Evolutionary conservation across 2,113 vertebrate species (phyloP).

Genomic region (Catharus bicknelli): DNA sequence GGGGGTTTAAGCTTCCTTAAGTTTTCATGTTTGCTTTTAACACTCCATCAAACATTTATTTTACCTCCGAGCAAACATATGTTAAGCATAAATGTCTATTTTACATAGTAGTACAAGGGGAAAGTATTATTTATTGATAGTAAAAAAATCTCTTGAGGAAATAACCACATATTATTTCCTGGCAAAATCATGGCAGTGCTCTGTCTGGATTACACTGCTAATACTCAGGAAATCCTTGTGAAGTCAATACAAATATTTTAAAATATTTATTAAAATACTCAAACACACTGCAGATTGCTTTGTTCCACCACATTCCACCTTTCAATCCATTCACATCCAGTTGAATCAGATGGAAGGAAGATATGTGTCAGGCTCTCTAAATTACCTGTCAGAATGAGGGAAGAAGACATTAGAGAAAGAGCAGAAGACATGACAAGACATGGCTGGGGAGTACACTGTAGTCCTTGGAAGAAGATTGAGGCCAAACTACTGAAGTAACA

Average conservation of each 20-base stretch:
- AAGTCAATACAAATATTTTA: not conserved
- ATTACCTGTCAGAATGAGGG: constrained; percentile 59
- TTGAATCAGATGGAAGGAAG: constrained; percentile 26
- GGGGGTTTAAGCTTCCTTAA: not conserved
- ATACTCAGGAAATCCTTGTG: not conserved
- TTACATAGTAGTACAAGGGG: not conserved
- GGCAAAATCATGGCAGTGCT: not conserved
- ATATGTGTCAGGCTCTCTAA: constrained; percentile 34
- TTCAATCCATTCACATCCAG: constrained; percentile 13
- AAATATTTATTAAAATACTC: constrained; percentile 14
- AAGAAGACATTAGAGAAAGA: constrained; percentile 20
- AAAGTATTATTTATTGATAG: not conserved
- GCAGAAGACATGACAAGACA: constrained; percentile 17
- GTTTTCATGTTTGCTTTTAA: not conserved
- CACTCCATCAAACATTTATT: not conserved
- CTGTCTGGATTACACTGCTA: not conserved
- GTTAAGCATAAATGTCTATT: not conserved
- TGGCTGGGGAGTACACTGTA: not conserved
- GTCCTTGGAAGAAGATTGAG: constrained; percentile 31
- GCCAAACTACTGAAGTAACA: not conserved
- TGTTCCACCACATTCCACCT: not conserved
- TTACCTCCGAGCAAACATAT: not conserved
- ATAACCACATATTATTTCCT: not conserved
- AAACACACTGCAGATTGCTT: not conserved
- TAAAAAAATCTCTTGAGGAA: not conserved